Conservation (phyloP, 2,113 vertebrate species). For the Pipra filicauda region DNA sequence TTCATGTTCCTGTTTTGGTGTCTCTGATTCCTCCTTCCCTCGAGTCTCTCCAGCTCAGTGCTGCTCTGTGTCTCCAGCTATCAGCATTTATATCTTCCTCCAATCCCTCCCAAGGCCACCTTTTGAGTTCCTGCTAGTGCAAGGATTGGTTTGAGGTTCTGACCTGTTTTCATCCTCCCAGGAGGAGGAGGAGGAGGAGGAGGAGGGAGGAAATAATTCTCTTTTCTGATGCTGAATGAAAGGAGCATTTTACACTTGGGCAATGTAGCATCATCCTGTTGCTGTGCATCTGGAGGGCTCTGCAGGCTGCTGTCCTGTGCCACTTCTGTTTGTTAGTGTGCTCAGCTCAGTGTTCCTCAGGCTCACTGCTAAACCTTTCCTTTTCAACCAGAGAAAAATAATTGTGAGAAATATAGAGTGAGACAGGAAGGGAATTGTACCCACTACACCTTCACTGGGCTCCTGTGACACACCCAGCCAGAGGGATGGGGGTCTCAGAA, state of each 20-base stretch:
- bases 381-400: neutral
- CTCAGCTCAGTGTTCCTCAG: neutral
- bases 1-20: slow-evolving; percentile 29
- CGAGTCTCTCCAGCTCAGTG: neutral
- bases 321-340: neutral
- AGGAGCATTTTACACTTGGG: neutral
- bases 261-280: neutral
- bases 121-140: slow-evolving; percentile 30
- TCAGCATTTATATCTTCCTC: slow-evolving; percentile 54
- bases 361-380: neutral
- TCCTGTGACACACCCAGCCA: neutral
- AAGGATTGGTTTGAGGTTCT: slow-evolving; percentile 59
- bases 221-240: neutral
- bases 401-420: neutral
- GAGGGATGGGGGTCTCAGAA: neutral
- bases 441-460: neutral
- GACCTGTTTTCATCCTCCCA: slow-evolving; percentile 12
- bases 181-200: slow-evolving; percentile 9
- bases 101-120: slow-evolving; percentile 55
- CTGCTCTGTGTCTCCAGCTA: slow-evolving; percentile 24
- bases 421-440: neutral
- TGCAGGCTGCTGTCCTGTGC: neutral
- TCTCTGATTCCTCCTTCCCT: neutral
- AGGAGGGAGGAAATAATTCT: neutral
- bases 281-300: neutral